phyloP scores from a whole-genome alignment of 2,797 vertebrate species.

The Ibycter americanus region DNA sequence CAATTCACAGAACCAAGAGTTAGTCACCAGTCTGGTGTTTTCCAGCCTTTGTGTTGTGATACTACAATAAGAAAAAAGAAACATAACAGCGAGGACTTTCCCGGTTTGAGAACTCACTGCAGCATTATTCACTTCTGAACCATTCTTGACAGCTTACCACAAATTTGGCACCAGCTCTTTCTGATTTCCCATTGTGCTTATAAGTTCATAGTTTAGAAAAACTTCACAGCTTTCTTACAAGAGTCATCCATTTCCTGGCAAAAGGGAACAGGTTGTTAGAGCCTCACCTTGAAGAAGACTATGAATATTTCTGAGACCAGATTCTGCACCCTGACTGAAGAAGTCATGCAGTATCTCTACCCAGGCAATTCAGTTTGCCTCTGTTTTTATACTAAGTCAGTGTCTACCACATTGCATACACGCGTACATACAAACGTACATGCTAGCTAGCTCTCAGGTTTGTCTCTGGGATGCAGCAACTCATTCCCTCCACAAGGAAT shows the following conservation, averaged over 20 bases:
- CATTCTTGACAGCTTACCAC: neutral
- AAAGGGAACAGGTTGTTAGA: neutral
- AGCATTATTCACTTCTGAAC: neutral
- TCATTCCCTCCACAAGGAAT: neutral
- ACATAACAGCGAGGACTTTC: neutral
- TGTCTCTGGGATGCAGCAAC: neutral
- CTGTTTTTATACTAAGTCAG: rapidly evolving
- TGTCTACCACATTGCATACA: neutral
- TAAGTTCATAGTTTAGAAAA: neutral
- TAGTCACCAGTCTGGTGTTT: neutral
- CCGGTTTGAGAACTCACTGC: neutral
- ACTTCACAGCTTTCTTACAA: neutral
- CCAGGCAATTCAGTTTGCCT: neutral
- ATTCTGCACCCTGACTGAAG: neutral
- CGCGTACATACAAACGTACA: rapidly evolving
- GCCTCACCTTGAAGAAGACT: neutral
- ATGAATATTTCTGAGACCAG: neutral
- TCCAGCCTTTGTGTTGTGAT: neutral
- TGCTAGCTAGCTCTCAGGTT: neutral
- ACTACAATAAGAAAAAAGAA: neutral
- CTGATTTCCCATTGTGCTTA: neutral
- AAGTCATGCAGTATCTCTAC: neutral
- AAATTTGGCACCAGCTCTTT: neutral
- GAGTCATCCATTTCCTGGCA: neutral
- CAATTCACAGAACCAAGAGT: neutral